phyloP scores from a whole-genome alignment of 2,797 vertebrate species.

The Syncerus caffer region DNA sequence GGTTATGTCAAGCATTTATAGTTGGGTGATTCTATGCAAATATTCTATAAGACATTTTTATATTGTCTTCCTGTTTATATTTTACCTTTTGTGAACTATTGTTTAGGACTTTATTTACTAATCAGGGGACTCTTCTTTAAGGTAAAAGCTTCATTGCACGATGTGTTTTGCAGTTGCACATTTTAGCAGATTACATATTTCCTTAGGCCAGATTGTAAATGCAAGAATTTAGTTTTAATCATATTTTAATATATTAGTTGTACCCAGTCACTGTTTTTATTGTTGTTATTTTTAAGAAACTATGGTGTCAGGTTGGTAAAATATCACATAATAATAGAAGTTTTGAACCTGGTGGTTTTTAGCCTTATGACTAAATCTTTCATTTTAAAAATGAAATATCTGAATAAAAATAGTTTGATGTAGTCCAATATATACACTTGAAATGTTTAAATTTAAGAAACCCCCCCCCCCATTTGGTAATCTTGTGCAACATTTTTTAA shows the following conservation, averaged over 20 bases:
- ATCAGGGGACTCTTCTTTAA: constrained; percentile 35
- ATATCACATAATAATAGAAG: not conserved
- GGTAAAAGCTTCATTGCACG: not conserved
- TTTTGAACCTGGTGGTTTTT: not conserved
- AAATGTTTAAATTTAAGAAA: constrained; percentile 1
- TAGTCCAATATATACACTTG: not conserved
- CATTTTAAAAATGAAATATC: constrained; percentile 14
- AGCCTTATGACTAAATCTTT: constrained; percentile 8
- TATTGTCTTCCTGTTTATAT: constrained; percentile 32
- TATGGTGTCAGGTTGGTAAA: not conserved
- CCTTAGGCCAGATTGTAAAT: constrained; percentile 7
- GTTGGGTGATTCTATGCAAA: not conserved
- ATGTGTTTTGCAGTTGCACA: constrained; percentile 36
- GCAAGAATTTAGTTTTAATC: not conserved
- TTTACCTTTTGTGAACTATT: constrained; percentile 29
- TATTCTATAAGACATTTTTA: not conserved
- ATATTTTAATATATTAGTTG: constrained; percentile 28
- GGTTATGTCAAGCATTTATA: not conserved
- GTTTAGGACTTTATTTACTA: constrained; percentile 41
- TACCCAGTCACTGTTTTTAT: not conserved
- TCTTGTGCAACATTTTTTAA: not conserved
- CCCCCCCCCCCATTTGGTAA: not conserved
- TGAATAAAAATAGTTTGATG: constrained; percentile 27
- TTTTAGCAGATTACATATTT: constrained; percentile 23
- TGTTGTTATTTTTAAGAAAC: not conserved